These are phyloP conservation scores for Nipponacmea schrenckii DNA, from an alignment of 2,888 invertebrate genomes.

Conservation along the genomic window DNA sequence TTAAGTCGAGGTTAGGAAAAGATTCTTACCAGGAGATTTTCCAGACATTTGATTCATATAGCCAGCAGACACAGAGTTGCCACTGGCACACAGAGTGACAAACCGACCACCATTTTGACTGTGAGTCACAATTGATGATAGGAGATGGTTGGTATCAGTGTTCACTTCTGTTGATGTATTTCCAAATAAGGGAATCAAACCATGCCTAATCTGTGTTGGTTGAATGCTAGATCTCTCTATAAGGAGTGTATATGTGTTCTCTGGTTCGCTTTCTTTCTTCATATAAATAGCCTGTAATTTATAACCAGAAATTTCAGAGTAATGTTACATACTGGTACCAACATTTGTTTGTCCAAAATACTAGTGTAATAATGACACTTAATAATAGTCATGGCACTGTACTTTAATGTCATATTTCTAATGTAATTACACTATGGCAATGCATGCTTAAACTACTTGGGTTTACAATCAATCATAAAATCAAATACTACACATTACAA, in stretches of 20 bases:
- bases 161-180: slow-evolving; percentile 12
- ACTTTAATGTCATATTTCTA: too few species aligned
- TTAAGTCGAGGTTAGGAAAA: too few species aligned
- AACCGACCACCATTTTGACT: slow-evolving; percentile 46
- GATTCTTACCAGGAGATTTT: slow-evolving; percentile 22
- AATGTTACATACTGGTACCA: too few species aligned
- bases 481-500: too few species aligned
- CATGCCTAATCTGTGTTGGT: slow-evolving; percentile 25
- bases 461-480: too few species aligned
- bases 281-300: slow-evolving; percentile 43
- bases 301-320: not conserved
- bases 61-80: slow-evolving; percentile 31
- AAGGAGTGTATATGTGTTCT: slow-evolving; percentile 26
- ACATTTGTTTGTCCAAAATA: too few species aligned
- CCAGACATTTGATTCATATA: slow-evolving; percentile 20
- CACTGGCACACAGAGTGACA: slow-evolving; percentile 49
- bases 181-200: slow-evolving; percentile 18
- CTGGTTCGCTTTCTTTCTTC: not conserved
- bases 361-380: too few species aligned
- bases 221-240: slow-evolving; percentile 51
- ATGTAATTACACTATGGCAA: too few species aligned
- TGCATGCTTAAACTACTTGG: too few species aligned
- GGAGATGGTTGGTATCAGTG: slow-evolving; percentile 38
- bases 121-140: slow-evolving; percentile 42
- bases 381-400: too few species aligned